These are phyloP conservation scores for Anolis sagrei DNA, from an alignment of 2,113 vertebrate genomes.

Conservation along the genomic window DNA sequence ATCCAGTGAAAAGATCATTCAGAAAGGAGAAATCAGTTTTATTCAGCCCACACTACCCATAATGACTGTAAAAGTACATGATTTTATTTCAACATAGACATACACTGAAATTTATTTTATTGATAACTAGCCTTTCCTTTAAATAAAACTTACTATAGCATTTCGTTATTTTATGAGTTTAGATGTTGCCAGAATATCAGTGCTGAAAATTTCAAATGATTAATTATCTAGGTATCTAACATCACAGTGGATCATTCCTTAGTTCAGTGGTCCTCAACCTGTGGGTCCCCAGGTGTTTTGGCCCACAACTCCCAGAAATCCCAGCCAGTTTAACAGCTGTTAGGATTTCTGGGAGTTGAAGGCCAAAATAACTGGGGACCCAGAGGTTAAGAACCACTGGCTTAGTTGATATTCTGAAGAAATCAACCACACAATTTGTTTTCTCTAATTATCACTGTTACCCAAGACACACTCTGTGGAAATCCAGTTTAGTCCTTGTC, in stretches of 20 bases:
- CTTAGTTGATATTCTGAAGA: neutral
- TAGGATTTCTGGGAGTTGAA: too few relatives aligned
- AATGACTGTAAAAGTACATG: neutral
- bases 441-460: neutral
- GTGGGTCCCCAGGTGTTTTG: too few relatives aligned
- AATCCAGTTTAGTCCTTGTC: too few relatives aligned
- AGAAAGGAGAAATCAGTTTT: neutral
- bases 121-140: neutral
- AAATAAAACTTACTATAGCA: neutral
- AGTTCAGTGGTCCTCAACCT: too few relatives aligned
- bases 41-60: neutral
- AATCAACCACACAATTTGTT: neutral
- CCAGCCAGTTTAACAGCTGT: too few relatives aligned
- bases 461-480: neutral
- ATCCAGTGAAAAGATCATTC: neutral
- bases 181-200: neutral
- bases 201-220: neutral
- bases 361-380: too few relatives aligned
- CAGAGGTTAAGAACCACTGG: too few relatives aligned
- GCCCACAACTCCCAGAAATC: too few relatives aligned
- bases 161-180: neutral
- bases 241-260: neutral
- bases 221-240: neutral
- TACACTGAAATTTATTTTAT: neutral
- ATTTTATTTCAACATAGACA: neutral